phyloP scores from a whole-genome alignment of 2,113 vertebrate genomes.

The Apteryx mantelli region DNA sequence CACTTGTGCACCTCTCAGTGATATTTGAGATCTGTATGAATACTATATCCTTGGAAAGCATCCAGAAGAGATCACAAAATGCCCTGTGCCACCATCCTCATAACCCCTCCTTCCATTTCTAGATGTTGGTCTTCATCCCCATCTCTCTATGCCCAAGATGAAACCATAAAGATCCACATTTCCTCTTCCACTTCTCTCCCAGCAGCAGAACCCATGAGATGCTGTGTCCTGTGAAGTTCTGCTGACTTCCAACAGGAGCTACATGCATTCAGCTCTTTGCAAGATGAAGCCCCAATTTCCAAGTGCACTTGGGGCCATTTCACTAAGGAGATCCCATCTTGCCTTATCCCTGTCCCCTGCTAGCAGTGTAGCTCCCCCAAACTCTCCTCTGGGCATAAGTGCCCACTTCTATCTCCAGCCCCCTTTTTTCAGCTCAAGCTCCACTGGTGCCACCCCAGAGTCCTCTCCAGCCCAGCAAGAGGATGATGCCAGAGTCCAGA shows the following conservation, averaged over 20 bases:
- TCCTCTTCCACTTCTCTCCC: background rate
- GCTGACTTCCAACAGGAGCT: background rate
- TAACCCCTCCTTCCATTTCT: background rate
- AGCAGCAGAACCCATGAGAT: background rate
- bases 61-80: background rate
- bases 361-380: background rate
- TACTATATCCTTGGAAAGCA: background rate
- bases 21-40: background rate
- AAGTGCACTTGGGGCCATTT: background rate
- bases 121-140: background rate
- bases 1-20: fast-evolving
- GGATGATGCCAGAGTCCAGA: background rate
- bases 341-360: background rate
- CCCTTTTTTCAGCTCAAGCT: background rate
- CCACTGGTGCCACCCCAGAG: background rate
- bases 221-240: background rate
- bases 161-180: background rate
- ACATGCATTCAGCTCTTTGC: background rate
- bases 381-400: background rate
- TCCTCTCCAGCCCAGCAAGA: background rate
- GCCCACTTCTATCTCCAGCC: background rate
- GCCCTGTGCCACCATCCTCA: background rate
- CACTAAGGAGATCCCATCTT: background rate
- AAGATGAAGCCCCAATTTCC: background rate
- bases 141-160: background rate